phyloP scores from a whole-genome alignment of 2,797 vertebrate species.

The Austrolebias charrua region DNA sequence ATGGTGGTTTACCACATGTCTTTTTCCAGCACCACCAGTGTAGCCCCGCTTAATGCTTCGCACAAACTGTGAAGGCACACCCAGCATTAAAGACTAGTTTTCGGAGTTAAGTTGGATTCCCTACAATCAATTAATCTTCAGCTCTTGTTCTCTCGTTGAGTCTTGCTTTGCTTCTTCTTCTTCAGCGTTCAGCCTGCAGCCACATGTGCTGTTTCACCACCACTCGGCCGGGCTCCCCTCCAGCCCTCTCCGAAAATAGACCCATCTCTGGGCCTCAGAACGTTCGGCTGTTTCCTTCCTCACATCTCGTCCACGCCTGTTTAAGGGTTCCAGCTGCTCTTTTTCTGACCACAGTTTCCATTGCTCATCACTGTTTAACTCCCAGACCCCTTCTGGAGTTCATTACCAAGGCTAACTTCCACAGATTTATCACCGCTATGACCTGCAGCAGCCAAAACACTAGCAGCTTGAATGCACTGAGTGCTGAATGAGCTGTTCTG shows the following conservation, averaged over 20 bases:
- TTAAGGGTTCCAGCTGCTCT: constrained; percentile 74
- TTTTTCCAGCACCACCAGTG: constrained; percentile 60
- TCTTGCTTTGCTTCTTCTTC: constrained; percentile 41
- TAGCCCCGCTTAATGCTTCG: constrained; percentile 49
- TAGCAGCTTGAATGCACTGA: constrained; percentile 43
- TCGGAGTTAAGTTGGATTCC: constrained; percentile 50
- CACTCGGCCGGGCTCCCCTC: constrained; percentile 34
- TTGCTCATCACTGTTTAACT: constrained; percentile 78
- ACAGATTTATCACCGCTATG: constrained; percentile 72
- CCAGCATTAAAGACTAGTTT: constrained; percentile 65
- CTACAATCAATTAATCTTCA: constrained; percentile 55
- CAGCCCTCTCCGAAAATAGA: constrained; percentile 72
- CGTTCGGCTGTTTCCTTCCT: constrained; percentile 72
- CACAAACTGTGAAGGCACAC: constrained; percentile 66
- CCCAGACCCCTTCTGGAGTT: constrained; percentile 74
- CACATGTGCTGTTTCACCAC: constrained; percentile 66
- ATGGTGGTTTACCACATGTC: constrained; percentile 59
- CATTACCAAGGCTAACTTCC: constrained; percentile 74
- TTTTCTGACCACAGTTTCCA: constrained; percentile 76
- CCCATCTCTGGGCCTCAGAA: constrained; percentile 69
- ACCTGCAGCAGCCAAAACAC: constrained; percentile 71
- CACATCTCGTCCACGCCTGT: constrained; percentile 72
- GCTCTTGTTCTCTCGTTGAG: constrained; percentile 54
- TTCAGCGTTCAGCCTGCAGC: constrained; percentile 51
- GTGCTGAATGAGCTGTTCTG: constrained; percentile 53